phyloP scores from a whole-genome alignment of 2,888 invertebrate genomes.

The Epistrophe grossulariae region DNA sequence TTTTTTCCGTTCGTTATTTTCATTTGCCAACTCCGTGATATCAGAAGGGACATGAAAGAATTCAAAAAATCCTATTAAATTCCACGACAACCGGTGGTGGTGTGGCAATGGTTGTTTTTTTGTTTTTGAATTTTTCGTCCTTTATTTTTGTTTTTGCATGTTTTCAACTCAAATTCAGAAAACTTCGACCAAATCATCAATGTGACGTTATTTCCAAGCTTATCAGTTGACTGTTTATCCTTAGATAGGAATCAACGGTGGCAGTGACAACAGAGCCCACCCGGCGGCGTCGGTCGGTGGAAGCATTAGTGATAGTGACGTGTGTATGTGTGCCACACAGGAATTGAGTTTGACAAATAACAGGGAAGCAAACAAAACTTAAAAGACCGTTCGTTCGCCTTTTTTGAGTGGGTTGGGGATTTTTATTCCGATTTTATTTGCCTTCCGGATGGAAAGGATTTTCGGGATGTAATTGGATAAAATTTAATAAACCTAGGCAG shows the following conservation, averaged over 20 bases:
- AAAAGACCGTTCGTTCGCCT: slow-evolving; percentile 41
- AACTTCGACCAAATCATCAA: slow-evolving; percentile 35
- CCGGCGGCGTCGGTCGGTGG: not conserved
- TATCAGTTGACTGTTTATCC: slow-evolving; percentile 65
- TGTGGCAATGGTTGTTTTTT: not conserved
- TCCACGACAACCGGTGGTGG: slow-evolving; percentile 46
- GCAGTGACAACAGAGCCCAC: no score
- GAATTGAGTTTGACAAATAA: slow-evolving; percentile 22
- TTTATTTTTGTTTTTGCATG: slow-evolving; percentile 22
- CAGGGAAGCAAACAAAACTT: slow-evolving; percentile 25
- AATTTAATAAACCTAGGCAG: slow-evolving; percentile 70
- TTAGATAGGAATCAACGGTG: slow-evolving; percentile 24
- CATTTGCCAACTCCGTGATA: slow-evolving; percentile 4
- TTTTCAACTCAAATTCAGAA: slow-evolving; percentile 11
- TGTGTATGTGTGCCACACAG: slow-evolving; percentile 10
- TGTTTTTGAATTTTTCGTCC: slow-evolving; percentile 1
- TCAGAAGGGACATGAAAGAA: slow-evolving; percentile 51
- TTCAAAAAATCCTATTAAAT: slow-evolving; percentile 71
- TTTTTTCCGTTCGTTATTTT: slow-evolving; percentile 6
- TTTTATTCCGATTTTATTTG: slow-evolving; percentile 71
- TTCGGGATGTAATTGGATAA: slow-evolving; percentile 72
- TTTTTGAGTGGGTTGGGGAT: slow-evolving; percentile 34
- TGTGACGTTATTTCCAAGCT: slow-evolving; percentile 54
- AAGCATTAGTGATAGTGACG: not conserved
- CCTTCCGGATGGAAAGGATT: slow-evolving; percentile 66